Evolutionary conservation across 2,113 vertebrate species (phyloP).

Genomic region (Chlamydotis undulata): DNA sequence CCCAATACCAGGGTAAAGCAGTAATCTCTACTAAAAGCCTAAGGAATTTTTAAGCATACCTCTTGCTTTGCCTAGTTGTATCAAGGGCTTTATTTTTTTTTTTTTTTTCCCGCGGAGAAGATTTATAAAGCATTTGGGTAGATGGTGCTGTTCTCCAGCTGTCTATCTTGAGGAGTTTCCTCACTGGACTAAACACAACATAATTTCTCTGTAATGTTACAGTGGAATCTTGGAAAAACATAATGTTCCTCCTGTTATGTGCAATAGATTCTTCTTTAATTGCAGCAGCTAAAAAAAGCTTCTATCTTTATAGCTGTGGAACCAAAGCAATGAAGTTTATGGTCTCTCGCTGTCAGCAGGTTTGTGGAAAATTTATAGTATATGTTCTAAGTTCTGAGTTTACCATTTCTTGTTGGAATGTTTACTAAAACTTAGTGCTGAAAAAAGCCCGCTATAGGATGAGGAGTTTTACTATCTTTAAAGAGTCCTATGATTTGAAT

Average conservation of each 20-base stretch:
- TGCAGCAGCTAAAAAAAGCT: slow-evolving; percentile 65
- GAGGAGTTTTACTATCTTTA: background rate
- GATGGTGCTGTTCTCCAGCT: slow-evolving; percentile 63
- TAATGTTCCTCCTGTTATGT: slow-evolving; percentile 62
- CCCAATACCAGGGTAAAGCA: background rate
- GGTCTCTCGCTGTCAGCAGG: slow-evolving; percentile 54
- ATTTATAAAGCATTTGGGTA: slow-evolving; percentile 48
- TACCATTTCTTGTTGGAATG: slow-evolving; percentile 18
- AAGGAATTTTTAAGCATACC: background rate
- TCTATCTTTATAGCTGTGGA: slow-evolving; percentile 63
- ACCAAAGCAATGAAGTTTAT: slow-evolving; percentile 46
- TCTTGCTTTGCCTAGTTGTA: background rate
- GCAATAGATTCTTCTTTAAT: slow-evolving; percentile 67
- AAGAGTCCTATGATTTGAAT: background rate
- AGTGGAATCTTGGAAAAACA: slow-evolving; percentile 71
- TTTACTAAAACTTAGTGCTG: background rate
- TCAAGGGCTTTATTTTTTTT: background rate
- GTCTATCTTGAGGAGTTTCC: slow-evolving; percentile 58
- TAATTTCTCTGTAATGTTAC: slow-evolving; percentile 64
- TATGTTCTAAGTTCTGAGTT: slow-evolving; percentile 9
- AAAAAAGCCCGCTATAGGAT: background rate
- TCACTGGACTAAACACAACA: slow-evolving; percentile 45
- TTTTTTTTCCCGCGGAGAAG: background rate
- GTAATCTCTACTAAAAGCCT: background rate
- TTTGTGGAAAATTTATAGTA: slow-evolving; percentile 55